These are phyloP conservation scores for Himantopus leucocephalus DNA, from an alignment of 2,113 vertebrate genomes.

Conservation along the genomic window DNA sequence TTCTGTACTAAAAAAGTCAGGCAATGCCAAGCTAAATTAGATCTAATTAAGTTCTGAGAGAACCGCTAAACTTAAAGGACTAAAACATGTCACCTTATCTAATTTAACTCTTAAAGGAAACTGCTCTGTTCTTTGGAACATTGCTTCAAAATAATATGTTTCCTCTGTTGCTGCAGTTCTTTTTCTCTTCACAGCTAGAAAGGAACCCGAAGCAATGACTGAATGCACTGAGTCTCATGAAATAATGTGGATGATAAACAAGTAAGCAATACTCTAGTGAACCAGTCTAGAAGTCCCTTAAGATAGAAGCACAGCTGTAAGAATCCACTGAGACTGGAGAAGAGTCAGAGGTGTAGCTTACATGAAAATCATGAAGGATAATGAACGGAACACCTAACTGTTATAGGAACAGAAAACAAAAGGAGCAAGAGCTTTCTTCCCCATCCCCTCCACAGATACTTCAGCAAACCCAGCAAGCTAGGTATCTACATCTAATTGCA, in stretches of 20 bases:
- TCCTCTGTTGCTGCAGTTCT: background rate
- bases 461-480: background rate
- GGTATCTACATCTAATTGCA: background rate
- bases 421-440: background rate
- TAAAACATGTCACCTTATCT: background rate
- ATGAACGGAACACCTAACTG: background rate
- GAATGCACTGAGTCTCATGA: background rate
- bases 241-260: background rate
- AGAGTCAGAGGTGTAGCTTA: background rate
- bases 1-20: conserved; percentile 27
- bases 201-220: background rate
- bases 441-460: background rate
- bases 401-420: background rate
- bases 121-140: background rate
- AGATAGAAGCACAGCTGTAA: background rate
- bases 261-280: background rate
- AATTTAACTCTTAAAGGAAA: conserved; percentile 11
- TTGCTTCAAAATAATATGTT: no score
- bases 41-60: conserved; percentile 36
- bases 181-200: background rate
- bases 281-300: background rate
- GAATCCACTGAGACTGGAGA: background rate
- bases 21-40: conserved; percentile 39
- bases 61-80: conserved; percentile 21
- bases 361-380: background rate